Evolutionary conservation across 2,888 invertebrate genomes (phyloP), one percentile per base, ranked within the genome.

Genomic region (Baccha elongata): DNA sequence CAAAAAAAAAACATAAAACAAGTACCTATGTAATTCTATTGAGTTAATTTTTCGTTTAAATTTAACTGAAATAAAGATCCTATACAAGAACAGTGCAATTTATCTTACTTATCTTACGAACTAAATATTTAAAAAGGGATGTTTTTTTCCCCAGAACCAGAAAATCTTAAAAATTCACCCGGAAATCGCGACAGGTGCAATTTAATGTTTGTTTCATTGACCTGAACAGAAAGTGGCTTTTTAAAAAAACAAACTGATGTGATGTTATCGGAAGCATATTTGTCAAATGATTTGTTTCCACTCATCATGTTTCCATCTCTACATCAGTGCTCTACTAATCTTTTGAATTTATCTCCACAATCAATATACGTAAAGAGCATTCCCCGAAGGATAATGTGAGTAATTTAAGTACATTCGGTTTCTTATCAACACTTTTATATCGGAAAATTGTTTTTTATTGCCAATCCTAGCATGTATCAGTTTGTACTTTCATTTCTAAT

Each of bases 361-460:
- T 40, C 58, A 75, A 32, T 58, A 52, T 52, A n/a, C n/a, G n/a
- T n/a, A n/a, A 75, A 76, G 65, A 81, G 65, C 81, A 76, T 81
- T 76, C 65, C 81, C 73, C 35, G 13, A 32, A 55, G 81, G 65
- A 48, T 76, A 71, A 71, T 71, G 60, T 67, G 6, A 19, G 65
- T 67, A 76, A 71, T 72, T 75, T 76, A 42, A 81, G 76, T 40
- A 71, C 52, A 42, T 67, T 76, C 50, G 67, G 81, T 81, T 72
- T 76, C 81, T 76, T 81, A 81, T 81, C 81, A 40, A 40, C 76
- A 76, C 52, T 52, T 32, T 19, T n/a, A 23, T 11, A 71, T 71
- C 76, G 60, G 48, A 81, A 76, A 81, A 76, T 81, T 53, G 69
- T 76, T 81, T 81, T 81, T 81, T 72, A 76, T 76, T 71, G 60